Evolutionary conservation across 2,888 invertebrate species (phyloP), one percentile per base, ranked within the genome.

Genomic region (Smittia sp.): DNA sequence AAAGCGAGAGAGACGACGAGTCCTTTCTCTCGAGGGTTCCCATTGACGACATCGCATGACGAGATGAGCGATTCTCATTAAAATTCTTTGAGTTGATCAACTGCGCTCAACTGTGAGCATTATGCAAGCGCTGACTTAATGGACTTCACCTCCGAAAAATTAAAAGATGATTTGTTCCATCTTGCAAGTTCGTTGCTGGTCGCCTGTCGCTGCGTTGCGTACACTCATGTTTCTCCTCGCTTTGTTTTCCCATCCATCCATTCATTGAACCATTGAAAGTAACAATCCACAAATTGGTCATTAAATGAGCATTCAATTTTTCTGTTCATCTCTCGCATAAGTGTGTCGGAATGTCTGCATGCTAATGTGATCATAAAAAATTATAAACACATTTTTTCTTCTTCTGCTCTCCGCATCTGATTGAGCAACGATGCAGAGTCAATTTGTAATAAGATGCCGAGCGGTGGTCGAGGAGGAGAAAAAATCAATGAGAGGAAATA

Each of bases 281-380:
- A 70, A 27, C 54, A 70, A 52, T 69, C 9, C 69, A 70, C 54
- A 67, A 70, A 70, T 70, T 70, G 69, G 27, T 70, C 69, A 70
- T 54, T 70, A 25, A 54, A 69, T 27, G 69, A 27, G 58, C 58
- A 58, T 58, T 58, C 58, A 58, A 58, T 58, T 58, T 58, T 18
- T 2, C 58, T 22, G 58, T 22, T 20, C 58, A 58, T 58, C 58
- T n/a, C n/a, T 58, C 58, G 15, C 32, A 46, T 13, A 58, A 58
- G 58, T 58, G 58, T 58, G 58, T 58, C 58, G 58, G 58, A 22
- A 22, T 58, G 58, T 22, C 22, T 58, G 58, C 22, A 58, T 58
- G 58, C 58, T 58, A 58, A 58, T 58, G 22, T 58, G 20, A 58
- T 58, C 58, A 58, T 58, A 58, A 58, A 58, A 58, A 58, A 20